Base-by-base conservation (phyloP, 64 coral and sea anemone genomes). In the Hydrozoanthus tunicans region DNA sequence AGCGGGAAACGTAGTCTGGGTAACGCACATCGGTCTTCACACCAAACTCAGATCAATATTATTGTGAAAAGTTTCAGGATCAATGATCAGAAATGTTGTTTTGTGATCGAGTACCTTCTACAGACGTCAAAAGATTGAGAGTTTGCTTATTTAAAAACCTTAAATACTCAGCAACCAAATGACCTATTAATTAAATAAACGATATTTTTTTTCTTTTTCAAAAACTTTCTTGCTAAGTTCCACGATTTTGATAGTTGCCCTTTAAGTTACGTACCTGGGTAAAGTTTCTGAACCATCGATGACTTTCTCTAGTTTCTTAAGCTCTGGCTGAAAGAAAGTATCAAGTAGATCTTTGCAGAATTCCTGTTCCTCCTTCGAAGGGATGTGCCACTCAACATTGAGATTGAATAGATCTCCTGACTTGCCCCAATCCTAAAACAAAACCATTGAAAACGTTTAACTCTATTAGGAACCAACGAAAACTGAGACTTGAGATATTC, bases 371-470 rank as follows among this genome's bases (percentile, higher is more conserved):
- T 98, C 93, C 58, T 91, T 53, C 4, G 91, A 89, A 20, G 96
- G 96, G 63, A 95, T 98, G 59, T 98, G 96, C 96, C 96, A 98
- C 9, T 95, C 88, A 62, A 98, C 95, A 15, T 95, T 91, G 1
- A 98, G 82, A 24, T 95, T 90, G 15, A 81, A 58, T 9, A 98
- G 43, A 69, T 98, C 96, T 73, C 93, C 91, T 13, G 96, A 93
- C 67, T 93, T 93, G 3, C 96, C 96, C 96, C 96, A 98, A 24
- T 98, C 96, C 96, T 98, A 24, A 54, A 79, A 9, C 27, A 59
- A 92, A 72, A 59, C 9, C 27, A 3, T 56, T 10, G 64, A 27
- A 51, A 79, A 60, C n/a, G 51, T 13, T n/a, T 23, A 2, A 59
- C 2, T 53, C 14, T 12, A 86, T 6, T 32, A 66, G 24, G 13